Conservation (phyloP, 1,140 invertebrate genomes). For the Delia radicum region DNA sequence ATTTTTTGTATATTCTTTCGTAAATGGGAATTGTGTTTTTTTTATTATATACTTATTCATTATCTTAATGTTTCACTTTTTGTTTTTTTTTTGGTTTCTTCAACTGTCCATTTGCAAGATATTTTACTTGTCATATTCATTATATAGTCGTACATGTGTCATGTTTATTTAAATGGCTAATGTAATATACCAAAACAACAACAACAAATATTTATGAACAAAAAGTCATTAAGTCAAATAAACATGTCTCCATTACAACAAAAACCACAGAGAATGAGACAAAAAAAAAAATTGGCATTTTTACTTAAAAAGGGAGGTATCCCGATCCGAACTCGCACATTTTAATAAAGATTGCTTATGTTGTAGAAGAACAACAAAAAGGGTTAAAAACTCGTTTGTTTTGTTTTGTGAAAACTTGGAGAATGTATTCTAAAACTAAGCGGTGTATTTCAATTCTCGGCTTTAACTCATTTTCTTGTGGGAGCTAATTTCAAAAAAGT, state of each 20-base stretch:
- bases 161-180: slow-evolving; percentile 15
- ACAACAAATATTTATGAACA: background rate
- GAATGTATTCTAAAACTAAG: background rate
- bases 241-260: background rate
- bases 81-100: background rate
- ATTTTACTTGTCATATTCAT: background rate
- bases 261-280: background rate
- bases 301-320: no score
- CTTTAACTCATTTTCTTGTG: background rate
- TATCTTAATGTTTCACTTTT: background rate
- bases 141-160: slow-evolving; percentile 11
- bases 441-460: background rate
- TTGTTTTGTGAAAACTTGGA: no score
- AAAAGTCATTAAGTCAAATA: background rate
- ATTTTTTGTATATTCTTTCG: no score
- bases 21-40: background rate
- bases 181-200: background rate
- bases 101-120: background rate
- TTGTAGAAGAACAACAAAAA: no score
- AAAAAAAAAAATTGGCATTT: slow-evolving; percentile 1
- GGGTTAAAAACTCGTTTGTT: no score
- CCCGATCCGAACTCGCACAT: no score
- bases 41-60: background rate
- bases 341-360: no score
- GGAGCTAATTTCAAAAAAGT: no score